A percentile compares a stretch with the other conserved stretches of the same genome.
phyloP scores from a whole-genome alignment of 1,140 invertebrate genomes.

The Diorhabda sublineata region DNA sequence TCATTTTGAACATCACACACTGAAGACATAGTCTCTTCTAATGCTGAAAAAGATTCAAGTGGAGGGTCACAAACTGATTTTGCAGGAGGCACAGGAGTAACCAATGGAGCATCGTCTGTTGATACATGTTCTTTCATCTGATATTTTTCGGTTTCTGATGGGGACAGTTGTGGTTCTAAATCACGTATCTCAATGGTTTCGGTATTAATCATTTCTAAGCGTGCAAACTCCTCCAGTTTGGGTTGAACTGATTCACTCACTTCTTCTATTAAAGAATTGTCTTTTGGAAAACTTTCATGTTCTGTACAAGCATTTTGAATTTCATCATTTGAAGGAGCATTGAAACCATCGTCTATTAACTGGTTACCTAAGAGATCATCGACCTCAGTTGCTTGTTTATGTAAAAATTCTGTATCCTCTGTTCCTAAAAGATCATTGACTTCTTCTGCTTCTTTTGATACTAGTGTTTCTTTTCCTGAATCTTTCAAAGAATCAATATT shows the following conservation, averaged over 20 bases:
- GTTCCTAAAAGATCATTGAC: not conserved
- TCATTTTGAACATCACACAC: not conserved
- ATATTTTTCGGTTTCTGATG: too few species aligned
- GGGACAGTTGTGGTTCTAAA: too few species aligned
- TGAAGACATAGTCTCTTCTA: not conserved
- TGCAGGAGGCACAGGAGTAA: not conserved
- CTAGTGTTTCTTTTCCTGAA: too few species aligned
- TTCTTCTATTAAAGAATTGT: too few species aligned
- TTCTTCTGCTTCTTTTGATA: not conserved
- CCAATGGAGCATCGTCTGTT: too few species aligned
- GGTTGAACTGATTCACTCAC: not conserved
- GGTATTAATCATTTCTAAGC: not conserved
- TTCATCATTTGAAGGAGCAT: too few species aligned
- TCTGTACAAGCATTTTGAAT: too few species aligned
- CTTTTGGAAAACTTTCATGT: too few species aligned
- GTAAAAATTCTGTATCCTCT: not conserved
- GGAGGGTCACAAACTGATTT: not conserved
- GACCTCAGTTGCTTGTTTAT: not conserved
- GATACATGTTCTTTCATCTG: too few species aligned
- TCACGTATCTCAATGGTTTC: not conserved
- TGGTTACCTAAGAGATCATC: not conserved
- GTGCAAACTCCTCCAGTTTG: not conserved
- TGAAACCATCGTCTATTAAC: too few species aligned
- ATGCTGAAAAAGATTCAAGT: not conserved
- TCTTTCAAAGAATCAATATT: too few species aligned